A percentile compares a stretch with the other conserved stretches of the same genome.
phyloP scores from a whole-genome alignment of 2,888 invertebrate species.

The Hetaerina titia region DNA sequence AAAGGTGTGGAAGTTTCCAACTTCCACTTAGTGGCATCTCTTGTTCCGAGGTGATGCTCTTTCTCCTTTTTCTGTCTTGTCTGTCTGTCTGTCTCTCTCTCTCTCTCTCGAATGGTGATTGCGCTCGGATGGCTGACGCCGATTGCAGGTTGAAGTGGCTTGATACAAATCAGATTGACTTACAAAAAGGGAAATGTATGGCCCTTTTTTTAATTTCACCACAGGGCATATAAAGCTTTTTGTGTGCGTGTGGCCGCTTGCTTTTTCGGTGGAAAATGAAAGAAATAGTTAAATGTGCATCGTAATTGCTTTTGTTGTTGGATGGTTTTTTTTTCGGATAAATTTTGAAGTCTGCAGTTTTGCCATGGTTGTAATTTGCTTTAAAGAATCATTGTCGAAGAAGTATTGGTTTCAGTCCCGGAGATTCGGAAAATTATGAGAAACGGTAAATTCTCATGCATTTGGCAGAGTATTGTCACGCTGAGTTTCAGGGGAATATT shows the following conservation, averaged over 20 bases:
- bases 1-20: neutral
- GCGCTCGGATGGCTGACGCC: conserved; percentile 58
- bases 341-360: neutral
- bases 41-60: neutral
- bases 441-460: too few relatives aligned
- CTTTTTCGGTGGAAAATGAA: conserved; percentile 41
- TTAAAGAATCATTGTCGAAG: neutral
- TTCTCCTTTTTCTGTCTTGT: conserved; percentile 11
- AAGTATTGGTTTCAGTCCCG: too few relatives aligned
- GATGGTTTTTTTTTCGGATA: conserved; percentile 7
- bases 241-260: conserved; percentile 62
- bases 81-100: neutral
- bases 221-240: conserved; percentile 12
- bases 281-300: conserved; percentile 42
- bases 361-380: neutral
- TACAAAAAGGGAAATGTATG: neutral
- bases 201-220: neutral
- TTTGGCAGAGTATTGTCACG: too few relatives aligned
- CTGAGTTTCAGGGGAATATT: neutral
- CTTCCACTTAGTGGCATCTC: neutral
- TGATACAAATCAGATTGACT: neutral
- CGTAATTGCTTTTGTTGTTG: conserved; percentile 62
- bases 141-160: conserved; percentile 22
- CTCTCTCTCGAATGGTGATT: conserved; percentile 34
- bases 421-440: too few relatives aligned